Evolutionary conservation across 2,113 vertebrate species (phyloP), one percentile per base, ranked within the genome.

Genomic region (Lagopus leucura): DNA sequence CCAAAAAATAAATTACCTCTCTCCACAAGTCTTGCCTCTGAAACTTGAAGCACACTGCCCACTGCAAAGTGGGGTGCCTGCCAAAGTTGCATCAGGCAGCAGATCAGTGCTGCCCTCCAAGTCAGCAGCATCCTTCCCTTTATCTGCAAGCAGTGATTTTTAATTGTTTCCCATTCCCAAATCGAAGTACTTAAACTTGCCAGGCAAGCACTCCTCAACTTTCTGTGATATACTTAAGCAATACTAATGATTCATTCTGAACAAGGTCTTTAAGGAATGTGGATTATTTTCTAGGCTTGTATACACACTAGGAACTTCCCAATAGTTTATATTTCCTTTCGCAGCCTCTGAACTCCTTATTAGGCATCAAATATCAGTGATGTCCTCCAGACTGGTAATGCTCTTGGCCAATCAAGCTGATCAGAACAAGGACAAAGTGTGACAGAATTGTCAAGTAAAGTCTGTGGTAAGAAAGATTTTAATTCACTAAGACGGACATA

Each of bases 391-490:
- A 42, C 80, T 90, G 77, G 82, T 84, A 82, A 52, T 90, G 66
- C 43, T 92, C 47, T 92, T 91, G 48, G 82, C 80, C 73, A 94
- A 70, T 50, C 55, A 24, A 72, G 60, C 27, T 54, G 48, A 92
- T 73, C 76, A 85, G 69, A 58, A 13, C 6, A 2, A 48, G 50
- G 73, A 55, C 83, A 84, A 94, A 91, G 63, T 71, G 72, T 93
- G 89, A 89, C 76, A 82, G 78, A 92, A 66, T 38, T 82, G 82
- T 80, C 82, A 95, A 94, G 48, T 55, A 95, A 95, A 94, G 54
- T 60, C 54, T 69, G 64, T 42, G 25, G 58, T n/a, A 86, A 92
- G 45, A 90, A 88, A 66, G 60, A 84, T 65, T 82, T 88, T 38
- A 79, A 74, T 86, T 60, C 58, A 45, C 82, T 34, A 30, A 63